Evolutionary conservation across 2,113 vertebrate genomes (phyloP), one percentile per base, ranked within the genome.

Genomic region (Equus przewalskii): DNA sequence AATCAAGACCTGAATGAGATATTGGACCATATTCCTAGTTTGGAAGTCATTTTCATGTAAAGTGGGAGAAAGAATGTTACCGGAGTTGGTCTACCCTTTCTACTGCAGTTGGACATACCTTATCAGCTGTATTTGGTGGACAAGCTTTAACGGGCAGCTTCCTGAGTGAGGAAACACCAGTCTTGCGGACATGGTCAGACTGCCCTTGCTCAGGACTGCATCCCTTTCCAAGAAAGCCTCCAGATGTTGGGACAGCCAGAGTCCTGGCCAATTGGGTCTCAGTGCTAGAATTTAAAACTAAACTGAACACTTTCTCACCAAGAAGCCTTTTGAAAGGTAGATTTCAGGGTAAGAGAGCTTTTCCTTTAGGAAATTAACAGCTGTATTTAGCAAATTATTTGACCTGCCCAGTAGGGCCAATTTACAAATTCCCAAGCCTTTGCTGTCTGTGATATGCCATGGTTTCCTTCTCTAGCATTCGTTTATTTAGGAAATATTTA

Each of bases 1-100:
- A 54, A 14, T 54, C 51, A 54, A 54, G 60, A 18, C 49, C 49
- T 62, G 21, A 14, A 22, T 14, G 60, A 58, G 10, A 19, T 14
- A 1, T 5, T 12, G 76, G 36, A 9, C 15, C 4, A 0, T 6
- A 1, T 33, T 78, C 21, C 7, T 11, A 44, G 26, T 10, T 33
- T 41, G 21, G 65, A 69, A 69, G 51, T 33, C 15, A 1, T n/a
- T 15, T n/a, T 28, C n/a, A 2, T 41, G 19, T 36, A 6, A 15
- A 33, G 54, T 33, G 26, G 62, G 36, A 76, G 24, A 33, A 87
- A 51, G 33, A 56, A 2, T 5, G n/a, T 46, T 79, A 4, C 65
- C 49, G 22, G 33, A 26, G 13, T 18, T 16, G 58, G n/a, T 46
- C 56, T 10, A 0, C 44, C 11, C 49, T 51, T 26, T 64, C 36